A percentile compares a stretch with the other conserved stretches of the same genome.
phyloP scores from a whole-genome alignment of 2,888 invertebrate genomes.

The Mythimna vitellina region DNA sequence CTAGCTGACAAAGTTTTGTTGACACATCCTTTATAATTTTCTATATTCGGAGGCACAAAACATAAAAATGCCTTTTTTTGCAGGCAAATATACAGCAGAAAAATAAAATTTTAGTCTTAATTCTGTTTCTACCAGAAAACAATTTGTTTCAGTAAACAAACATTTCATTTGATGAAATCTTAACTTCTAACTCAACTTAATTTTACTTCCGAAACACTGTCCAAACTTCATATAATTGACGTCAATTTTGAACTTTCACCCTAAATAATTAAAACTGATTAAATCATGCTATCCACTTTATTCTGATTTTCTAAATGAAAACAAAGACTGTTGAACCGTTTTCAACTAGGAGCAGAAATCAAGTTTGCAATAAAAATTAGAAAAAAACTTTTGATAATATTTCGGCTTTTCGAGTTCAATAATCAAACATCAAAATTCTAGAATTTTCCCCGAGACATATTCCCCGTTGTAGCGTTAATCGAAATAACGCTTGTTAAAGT shows the following conservation, averaged over 20 bases:
- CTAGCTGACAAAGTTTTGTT: conserved; percentile 14
- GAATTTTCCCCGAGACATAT: no score
- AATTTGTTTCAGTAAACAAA: conserved; percentile 16
- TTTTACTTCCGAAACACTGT: conserved; percentile 20
- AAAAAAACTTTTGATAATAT: conserved; percentile 7
- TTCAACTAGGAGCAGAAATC: background rate
- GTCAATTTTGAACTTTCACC: conserved; percentile 31
- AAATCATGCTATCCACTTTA: conserved; percentile 9
- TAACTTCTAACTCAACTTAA: conserved; percentile 29
- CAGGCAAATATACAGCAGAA: no score
- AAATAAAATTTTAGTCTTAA: background rate
- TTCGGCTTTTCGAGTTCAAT: background rate
- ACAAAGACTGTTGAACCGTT: background rate
- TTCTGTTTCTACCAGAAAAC: background rate
- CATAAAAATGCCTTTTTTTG: background rate
- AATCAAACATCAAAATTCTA: conserved; percentile 12
- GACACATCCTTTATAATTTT: background rate
- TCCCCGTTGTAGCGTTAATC: conserved; percentile 9
- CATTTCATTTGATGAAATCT: conserved; percentile 1
- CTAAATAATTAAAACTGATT: conserved; percentile 31
- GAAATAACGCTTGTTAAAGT: conserved; percentile 9
- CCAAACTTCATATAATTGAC: conserved; percentile 30
- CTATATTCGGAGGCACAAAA: background rate
- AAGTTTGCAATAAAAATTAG: conserved; percentile 13
- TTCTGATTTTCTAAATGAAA: conserved; percentile 7